phyloP scores from a whole-genome alignment of 2,113 vertebrate species.

The Zosterops borbonicus region DNA sequence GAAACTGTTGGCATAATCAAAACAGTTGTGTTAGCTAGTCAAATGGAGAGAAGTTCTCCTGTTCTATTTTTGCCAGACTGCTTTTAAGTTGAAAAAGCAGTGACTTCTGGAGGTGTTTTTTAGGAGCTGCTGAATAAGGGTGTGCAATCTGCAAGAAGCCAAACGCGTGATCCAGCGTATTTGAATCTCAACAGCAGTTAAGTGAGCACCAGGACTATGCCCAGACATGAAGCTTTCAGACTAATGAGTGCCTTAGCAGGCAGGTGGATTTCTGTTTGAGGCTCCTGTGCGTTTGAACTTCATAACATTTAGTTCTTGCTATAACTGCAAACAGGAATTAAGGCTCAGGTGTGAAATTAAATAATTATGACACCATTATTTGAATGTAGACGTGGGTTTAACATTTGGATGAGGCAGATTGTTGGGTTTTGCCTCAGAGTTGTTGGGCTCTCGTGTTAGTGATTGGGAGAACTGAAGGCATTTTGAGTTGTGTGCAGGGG shows the following conservation, averaged over 20 bases:
- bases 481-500: background rate
- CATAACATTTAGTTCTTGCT: background rate
- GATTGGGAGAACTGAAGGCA: background rate
- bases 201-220: background rate
- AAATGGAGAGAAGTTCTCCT: background rate
- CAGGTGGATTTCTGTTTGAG: conserved; percentile 25
- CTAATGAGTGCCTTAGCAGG: conserved; percentile 2
- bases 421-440: background rate
- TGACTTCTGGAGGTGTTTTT: background rate
- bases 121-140: background rate
- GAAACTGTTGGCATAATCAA: background rate
- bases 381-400: background rate
- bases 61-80: background rate
- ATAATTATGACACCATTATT: background rate
- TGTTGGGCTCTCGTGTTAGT: background rate
- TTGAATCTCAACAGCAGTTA: background rate
- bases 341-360: background rate
- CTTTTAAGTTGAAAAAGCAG: conserved; percentile 18
- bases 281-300: conserved; percentile 5
- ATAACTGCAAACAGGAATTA: background rate
- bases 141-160: background rate
- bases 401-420: background rate
- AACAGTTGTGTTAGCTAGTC: background rate
- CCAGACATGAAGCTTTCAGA: conserved; percentile 18
- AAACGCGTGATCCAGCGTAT: background rate